Base-by-base conservation (phyloP, 2,888 invertebrate species). In the Megastigmus dorsalis region DNA sequence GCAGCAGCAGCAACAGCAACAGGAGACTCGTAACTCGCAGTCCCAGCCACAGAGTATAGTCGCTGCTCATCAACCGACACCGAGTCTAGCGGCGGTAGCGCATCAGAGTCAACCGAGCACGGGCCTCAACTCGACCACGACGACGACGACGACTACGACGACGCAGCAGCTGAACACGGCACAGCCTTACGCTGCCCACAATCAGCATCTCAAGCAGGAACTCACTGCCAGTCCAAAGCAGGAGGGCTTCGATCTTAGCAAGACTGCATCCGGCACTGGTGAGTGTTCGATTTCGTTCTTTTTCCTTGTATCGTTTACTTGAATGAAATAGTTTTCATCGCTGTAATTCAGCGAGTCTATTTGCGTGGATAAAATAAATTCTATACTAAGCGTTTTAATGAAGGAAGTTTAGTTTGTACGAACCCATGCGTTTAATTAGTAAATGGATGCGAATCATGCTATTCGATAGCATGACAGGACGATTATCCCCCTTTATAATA, bases 231-330 rank as follows among this genome's bases (percentile, higher is more conserved):
- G 86, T 59, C 93, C 93, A 82, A 92, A 91, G 86, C 93, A 93
- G 84, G 92, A 92, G 80, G 92, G 92, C 69, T 87, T 87, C 82
- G 90, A 90, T 81, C 89, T 91, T 77, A 91, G 91, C 83, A 93
- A 93, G 85, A 90, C 90, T 73, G 89, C 91, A 77, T 88, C 91
- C 82, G 92, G 92, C 90, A 86, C 91, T 80, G 92, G 93, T 93
- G 83, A 90, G 91, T 89, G 10, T 60, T 45, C 23, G n/a, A n/a
- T n/a, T n/a, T n/a, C n/a, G n/a, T n/a, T n/a, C n/a, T n/a, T n/a
- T n/a, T n/a, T n/a, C n/a, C n/a, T n/a, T n/a, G n/a, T n/a, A n/a
- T n/a, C n/a, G n/a, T n/a, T n/a, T n/a, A n/a, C n/a, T n/a, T n/a
- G n/a, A n/a, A n/a, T n/a, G n/a, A n/a, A n/a, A n/a, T n/a, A n/a